Evolutionary conservation across 1,140 invertebrate species (phyloP), one percentile per base, ranked within the genome.

Genomic region (Mactra quadrangularis): DNA sequence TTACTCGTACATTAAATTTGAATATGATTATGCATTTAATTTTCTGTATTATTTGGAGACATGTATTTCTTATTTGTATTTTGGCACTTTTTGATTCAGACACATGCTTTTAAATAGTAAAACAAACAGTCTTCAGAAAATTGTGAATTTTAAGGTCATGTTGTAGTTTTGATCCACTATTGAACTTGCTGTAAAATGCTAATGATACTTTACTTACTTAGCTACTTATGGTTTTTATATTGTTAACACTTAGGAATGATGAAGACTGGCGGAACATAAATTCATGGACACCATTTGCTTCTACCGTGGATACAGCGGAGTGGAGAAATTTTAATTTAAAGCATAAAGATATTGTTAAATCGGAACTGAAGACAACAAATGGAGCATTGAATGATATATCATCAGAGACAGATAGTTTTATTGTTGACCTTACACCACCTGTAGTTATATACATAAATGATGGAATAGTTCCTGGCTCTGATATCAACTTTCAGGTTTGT

Each of bases 371-470:
- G 11, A 83, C 82, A 33, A 83, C 66, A 3, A 89, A 89, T 71
- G 85, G 86, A 6, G 88, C 88, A 35, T 57, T 84, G n/a, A 84
- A 81, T 45, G 79, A 66, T 17, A 59, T 83, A 6, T n/a, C 29
- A 41, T 35, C 22, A 45, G 52, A 72, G 6, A 85, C 85, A 27
- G 75, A 87, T 72, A 82, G 87, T 4, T 87, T 86, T 75, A 27
- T 89, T 13, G 81, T 89, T 25, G 88, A 89, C 52, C 76, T 88
- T 7, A 88, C 88, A 4, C 66, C 87, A 15, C 88, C 88, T 38
- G 45, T 38, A 6, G 38, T 86, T 6, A 17, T 68, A 17, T 82
- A 70, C 57, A 71, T 89, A 13, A 68, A 83, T 53, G 88, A 89
- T 66, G 88, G 88, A 22, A 13, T 22, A 7, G 52, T 27, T 0